Base-by-base conservation (phyloP, 2,113 vertebrate genomes). In the human region DNA sequence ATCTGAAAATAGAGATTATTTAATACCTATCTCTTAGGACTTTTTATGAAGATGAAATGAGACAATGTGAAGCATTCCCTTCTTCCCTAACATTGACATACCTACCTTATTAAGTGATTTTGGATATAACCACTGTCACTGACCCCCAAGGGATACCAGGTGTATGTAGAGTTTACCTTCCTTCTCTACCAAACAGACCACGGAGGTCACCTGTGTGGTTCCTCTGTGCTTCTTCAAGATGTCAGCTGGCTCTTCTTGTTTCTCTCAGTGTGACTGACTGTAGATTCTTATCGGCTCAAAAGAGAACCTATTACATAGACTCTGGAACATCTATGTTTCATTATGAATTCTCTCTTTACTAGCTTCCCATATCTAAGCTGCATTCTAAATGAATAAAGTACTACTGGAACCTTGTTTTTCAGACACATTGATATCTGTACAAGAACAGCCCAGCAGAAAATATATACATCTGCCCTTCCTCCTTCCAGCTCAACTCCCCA, bases 341-440 rank as follows among this genome's bases (percentile, higher is more conserved):
- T 38, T 64, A 38, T 9, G 93, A 61, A 76, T 73, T 23, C 2
- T 79, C 57, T 88, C 43, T 43, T 84, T 72, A 79, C 45, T 78
- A 86, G 64, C 12, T 48, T 96, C 35, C 81, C 11, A 11, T 82
- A 8, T 72, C 27, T 81, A 84, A 32, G 7, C 59, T 95, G 10
- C 78, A 57, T 81, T 96, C 87, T 85, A 66, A 75, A 81, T 68
- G 81, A 87, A 81, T 73, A 81, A 92, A 66, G 12, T 95, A 68
- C 27, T 84, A 45, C 30, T 75, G 40, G 13, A 87, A 90, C 72
- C 95, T 40, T 35, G 30, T 40, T 86, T 72, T 72, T 40, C 45
- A 45, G 17, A 57, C 52, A 64, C 12, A 75, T 18, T 32, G 52
- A 68, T 70, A 73, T 38, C 50, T 70, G 35, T 43, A 82, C 73